Percentiles rank a stretch among this genome's conserved stretches.
Conservation (phyloP, 2,113 vertebrate genomes). For the Ptilonorhynchus violaceus region DNA sequence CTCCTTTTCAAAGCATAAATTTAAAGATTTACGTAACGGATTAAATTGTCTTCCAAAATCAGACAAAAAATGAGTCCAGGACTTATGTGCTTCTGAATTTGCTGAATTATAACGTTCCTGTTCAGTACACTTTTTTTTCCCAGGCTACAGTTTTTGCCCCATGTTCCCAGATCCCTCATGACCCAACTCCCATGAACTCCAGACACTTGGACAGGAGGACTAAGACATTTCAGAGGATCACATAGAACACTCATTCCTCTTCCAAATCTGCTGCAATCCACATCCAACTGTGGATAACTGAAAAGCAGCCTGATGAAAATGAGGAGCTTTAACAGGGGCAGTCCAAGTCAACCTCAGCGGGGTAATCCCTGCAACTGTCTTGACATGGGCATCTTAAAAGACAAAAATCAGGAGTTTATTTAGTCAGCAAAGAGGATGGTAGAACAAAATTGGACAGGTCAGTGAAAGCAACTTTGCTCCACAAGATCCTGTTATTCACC, state of each 20-base stretch:
- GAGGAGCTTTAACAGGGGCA: neutral
- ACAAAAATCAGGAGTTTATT: neutral
- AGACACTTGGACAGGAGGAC: rapidly evolving
- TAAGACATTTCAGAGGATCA: neutral
- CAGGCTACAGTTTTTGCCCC: neutral
- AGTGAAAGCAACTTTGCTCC: neutral
- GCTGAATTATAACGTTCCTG: neutral
- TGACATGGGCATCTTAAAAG: neutral
- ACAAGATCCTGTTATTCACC: neutral
- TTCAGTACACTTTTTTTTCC: neutral
- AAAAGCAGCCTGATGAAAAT: neutral
- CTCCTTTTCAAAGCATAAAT: neutral
- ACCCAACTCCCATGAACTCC: neutral
- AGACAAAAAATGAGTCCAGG: neutral
- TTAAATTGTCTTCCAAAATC: neutral
- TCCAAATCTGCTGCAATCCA: neutral
- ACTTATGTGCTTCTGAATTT: neutral
- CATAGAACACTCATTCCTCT: neutral
- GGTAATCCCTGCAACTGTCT: neutral
- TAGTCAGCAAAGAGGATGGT: neutral
- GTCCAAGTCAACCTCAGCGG: neutral
- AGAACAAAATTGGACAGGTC: neutral
- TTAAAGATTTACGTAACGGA: neutral
- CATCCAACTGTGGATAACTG: neutral
- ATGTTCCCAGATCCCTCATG: neutral